Base-by-base conservation (phyloP, 2,888 invertebrate species). In the Pseudoips prasinana region DNA sequence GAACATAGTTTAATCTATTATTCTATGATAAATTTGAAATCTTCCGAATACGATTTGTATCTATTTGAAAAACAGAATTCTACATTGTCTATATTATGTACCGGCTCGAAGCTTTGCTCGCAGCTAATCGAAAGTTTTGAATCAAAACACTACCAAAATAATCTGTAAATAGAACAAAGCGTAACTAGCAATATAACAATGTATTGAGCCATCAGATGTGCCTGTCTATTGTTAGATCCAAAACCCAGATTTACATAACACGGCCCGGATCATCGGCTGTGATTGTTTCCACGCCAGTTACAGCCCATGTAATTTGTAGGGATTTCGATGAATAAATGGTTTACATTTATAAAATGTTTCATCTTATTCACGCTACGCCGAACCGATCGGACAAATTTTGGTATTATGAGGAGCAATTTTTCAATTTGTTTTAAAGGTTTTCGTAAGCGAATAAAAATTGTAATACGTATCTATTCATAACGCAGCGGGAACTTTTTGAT, bases 241-340 rank as follows among this genome's bases (percentile, higher is more conserved):
- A 80, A 84, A 71, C 81, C 70, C 56, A 74, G 77, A 84, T 86
- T 86, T 84, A 73, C 85, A 85, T 85, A 82, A 84, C 83, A 81
- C 66, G 70, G 57, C 57, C 65, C 56, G 77, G 82, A 85, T 84
- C 79, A 84, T 78, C 71, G 77, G 69, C 68, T 75, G 67, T 77
- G 82, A 84, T 85, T 84, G 84, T 81, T 80, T 82, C 79, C 69
- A 70, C 68, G 74, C 69, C 73, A 69, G 77, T 71, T 73, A 80
- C 77, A 79, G 64, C 70, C 74, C 68, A 65, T 76, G 83, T 80
- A 74, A 84, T 84, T 82, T 79, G 82, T 76, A 71, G 73, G 79
- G 78, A 81, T 80, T 75, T 54, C 68, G 69, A 76, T 71, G 70
- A 76, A 79, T 76, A 78, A 81, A 76, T 73, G 64, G 65, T 41